Percentiles rank a stretch among this genome's conserved stretches.
These are phyloP conservation scores for Lamprotornis superbus DNA, from an alignment of 2,113 vertebrate species.

Conservation along the genomic window DNA sequence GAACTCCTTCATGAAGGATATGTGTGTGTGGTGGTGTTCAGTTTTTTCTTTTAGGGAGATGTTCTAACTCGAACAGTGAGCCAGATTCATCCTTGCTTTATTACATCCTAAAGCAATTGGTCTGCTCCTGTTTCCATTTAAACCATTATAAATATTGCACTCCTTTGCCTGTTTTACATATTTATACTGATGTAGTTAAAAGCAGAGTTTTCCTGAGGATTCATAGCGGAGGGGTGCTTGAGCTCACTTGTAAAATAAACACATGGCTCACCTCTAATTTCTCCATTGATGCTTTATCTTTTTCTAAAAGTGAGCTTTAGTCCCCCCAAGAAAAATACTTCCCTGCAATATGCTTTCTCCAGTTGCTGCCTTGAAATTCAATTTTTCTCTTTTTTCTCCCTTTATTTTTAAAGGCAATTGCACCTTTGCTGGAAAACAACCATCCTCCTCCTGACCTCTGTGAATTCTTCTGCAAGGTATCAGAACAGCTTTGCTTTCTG, in stretches of 20 bases:
- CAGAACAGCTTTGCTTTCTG: background rate
- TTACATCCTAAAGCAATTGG: background rate
- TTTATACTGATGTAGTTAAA: background rate
- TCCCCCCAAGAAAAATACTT: background rate
- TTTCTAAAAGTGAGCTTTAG: background rate
- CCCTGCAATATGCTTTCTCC: background rate
- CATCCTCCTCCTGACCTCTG: constrained; percentile 98
- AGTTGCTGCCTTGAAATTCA: background rate
- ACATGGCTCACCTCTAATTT: background rate
- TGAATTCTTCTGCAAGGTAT: constrained; percentile 99
- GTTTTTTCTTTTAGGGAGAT: background rate
- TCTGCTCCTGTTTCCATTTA: background rate
- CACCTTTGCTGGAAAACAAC: constrained; percentile 98
- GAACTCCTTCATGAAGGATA: background rate
- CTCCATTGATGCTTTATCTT: background rate
- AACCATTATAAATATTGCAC: background rate
- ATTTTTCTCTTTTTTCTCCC: background rate
- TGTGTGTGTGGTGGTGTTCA: background rate
- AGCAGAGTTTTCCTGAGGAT: background rate
- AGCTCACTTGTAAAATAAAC: background rate
- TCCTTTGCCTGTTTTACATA: background rate
- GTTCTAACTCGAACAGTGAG: background rate
- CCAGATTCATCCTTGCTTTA: background rate
- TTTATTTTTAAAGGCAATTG: constrained; percentile 85
- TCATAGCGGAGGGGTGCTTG: background rate